These are phyloP conservation scores for Takifugu ocellatus DNA, from an alignment of 2,797 vertebrate genomes.

Conservation along the genomic window DNA sequence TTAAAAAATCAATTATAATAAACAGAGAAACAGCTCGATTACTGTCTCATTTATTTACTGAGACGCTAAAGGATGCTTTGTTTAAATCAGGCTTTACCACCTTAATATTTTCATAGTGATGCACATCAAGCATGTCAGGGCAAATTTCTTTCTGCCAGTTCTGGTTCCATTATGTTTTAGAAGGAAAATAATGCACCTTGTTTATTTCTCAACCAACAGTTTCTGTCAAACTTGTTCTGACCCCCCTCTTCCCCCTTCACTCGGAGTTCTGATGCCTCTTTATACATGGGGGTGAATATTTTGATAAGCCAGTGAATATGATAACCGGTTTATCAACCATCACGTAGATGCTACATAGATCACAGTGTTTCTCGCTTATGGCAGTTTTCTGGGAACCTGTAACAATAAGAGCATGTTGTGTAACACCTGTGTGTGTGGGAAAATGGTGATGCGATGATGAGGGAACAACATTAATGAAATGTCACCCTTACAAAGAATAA, in stretches of 20 bases:
- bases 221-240: slow-evolving; percentile 44
- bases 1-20: too few relatives aligned
- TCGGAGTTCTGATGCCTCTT: background rate
- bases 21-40: too few relatives aligned
- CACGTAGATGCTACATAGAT: too few relatives aligned
- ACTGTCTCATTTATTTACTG: too few relatives aligned
- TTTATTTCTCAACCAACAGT: background rate
- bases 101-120: background rate
- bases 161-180: slow-evolving; percentile 4
- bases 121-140: slow-evolving; percentile 15
- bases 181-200: background rate
- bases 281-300: background rate
- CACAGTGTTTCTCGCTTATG: too few relatives aligned
- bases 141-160: slow-evolving; percentile 18
- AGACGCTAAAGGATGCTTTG: too few relatives aligned
- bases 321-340: background rate
- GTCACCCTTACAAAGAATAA: slow-evolving; percentile 4
- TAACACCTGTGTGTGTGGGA: background rate
- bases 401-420: slow-evolving; percentile 3
- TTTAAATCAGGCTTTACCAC: too few relatives aligned
- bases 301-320: background rate
- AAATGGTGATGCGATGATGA: background rate
- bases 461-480: slow-evolving; percentile 1
- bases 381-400: too few relatives aligned
- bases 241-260: slow-evolving; percentile 8